phyloP scores from a whole-genome alignment of 2,113 vertebrate species.

The Atractosteus spatula region DNA sequence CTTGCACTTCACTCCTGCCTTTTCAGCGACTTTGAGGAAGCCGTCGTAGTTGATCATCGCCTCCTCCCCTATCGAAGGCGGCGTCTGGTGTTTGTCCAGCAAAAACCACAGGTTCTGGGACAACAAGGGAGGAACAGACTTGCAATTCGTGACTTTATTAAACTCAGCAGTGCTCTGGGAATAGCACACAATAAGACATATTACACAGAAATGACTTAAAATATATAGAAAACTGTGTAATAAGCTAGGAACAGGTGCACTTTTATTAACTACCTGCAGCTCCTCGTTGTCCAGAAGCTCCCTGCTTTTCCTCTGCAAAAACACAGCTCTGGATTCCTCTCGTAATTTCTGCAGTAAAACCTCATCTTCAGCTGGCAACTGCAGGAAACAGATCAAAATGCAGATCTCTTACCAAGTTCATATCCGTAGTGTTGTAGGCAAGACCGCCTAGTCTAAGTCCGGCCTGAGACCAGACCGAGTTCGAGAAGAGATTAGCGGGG shows the following conservation, averaged over 20 bases:
- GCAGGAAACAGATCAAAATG: constrained; percentile 23
- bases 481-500: too few relatives aligned
- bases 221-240: too few relatives aligned
- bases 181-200: background rate
- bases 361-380: constrained; percentile 96
- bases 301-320: constrained; percentile 95
- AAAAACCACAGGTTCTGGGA: constrained; percentile 93
- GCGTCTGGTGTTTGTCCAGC: constrained; percentile 93
- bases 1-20: constrained; percentile 92
- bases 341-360: constrained; percentile 91
- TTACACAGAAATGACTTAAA: too few relatives aligned
- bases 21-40: constrained; percentile 88
- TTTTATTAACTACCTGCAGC: constrained; percentile 74
- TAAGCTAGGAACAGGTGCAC: too few relatives aligned
- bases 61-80: constrained; percentile 88
- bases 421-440: too few relatives aligned
- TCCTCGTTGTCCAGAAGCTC: constrained; percentile 96
- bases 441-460: too few relatives aligned
- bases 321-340: constrained; percentile 95
- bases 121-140: background rate
- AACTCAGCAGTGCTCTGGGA: too few relatives aligned
- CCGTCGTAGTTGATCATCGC: constrained; percentile 96
- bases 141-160: background rate
- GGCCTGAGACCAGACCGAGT: too few relatives aligned
- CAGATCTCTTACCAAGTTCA: too few relatives aligned